Evolutionary conservation across 2,113 vertebrate genomes (phyloP).

Genomic region (Sterrhoptilus dennistouni): DNA sequence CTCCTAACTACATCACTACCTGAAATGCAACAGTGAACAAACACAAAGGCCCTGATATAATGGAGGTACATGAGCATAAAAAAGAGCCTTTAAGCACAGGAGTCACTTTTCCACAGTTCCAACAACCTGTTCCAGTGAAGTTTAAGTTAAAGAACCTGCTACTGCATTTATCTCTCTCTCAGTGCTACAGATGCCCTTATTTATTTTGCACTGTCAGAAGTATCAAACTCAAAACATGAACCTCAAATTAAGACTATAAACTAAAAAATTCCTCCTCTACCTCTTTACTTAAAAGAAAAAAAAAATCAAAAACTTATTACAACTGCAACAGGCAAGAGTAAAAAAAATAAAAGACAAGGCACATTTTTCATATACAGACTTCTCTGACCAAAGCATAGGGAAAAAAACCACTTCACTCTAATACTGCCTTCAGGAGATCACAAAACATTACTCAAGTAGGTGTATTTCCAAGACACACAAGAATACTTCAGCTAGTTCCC

Average conservation of each 20-base stretch:
- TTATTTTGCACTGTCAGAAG: neutral
- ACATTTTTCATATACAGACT: neutral
- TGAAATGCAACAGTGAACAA: neutral
- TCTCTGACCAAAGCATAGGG: neutral
- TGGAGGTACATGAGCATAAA: neutral
- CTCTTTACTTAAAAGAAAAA: neutral
- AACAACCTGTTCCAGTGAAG: neutral
- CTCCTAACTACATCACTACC: neutral
- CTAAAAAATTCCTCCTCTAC: neutral
- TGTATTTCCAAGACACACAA: neutral
- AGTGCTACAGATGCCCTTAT: neutral
- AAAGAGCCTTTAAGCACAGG: neutral
- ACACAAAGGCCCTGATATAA: neutral
- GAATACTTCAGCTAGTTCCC: neutral
- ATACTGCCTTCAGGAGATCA: neutral
- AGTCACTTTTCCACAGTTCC: neutral
- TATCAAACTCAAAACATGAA: neutral
- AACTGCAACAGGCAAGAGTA: neutral
- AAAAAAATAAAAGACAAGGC: neutral
- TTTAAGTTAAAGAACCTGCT: neutral
- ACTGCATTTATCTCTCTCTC: neutral
- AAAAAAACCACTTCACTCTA: rapidly evolving
- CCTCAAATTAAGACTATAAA: neutral
- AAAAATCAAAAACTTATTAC: too few species aligned
- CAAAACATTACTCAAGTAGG: neutral